Conservation (phyloP, 2,888 invertebrate species). For the Alloplasta piceator region DNA sequence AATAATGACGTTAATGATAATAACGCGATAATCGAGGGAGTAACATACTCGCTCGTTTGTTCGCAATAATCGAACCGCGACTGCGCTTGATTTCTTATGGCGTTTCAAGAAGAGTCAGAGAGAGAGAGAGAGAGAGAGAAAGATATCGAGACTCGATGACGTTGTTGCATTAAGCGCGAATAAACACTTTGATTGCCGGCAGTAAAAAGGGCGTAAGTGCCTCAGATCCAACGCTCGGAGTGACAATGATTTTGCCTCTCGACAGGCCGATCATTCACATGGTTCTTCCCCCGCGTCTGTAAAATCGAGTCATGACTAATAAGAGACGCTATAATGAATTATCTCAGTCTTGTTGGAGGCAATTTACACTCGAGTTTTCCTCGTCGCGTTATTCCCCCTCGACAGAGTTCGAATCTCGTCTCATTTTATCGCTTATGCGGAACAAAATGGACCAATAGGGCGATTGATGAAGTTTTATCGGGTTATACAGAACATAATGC, state of each 20-base stretch:
- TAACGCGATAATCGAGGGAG: slow-evolving; percentile 49
- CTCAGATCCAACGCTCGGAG: too few species aligned
- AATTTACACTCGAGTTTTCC: slow-evolving; percentile 42
- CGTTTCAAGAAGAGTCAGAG: slow-evolving; percentile 33
- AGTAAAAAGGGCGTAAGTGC: too few species aligned
- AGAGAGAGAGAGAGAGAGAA: not conserved
- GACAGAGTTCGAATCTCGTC: too few species aligned
- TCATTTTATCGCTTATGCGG: too few species aligned
- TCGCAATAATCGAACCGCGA: slow-evolving; percentile 73
- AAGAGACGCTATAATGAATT: slow-evolving; percentile 77
- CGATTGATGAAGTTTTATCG: too few species aligned
- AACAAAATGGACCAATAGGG: too few species aligned
- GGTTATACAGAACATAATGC: too few species aligned
- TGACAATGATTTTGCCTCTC: too few species aligned
- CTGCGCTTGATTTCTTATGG: slow-evolving; percentile 58
- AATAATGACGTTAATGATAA: slow-evolving; percentile 41
- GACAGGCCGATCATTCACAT: too few species aligned
- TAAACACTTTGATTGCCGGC: too few species aligned
- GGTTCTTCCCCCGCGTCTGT: not conserved
- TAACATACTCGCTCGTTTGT: slow-evolving; percentile 19
- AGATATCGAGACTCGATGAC: slow-evolving; percentile 28
- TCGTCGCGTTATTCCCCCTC: too few species aligned
- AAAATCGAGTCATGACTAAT: slow-evolving; percentile 51
- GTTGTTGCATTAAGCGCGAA: not conserved
- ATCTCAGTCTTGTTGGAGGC: slow-evolving; percentile 63